A percentile compares a stretch with the other conserved stretches of the same genome.
These are phyloP conservation scores for Eidolon helvum DNA, from an alignment of 2,113 vertebrate species.

Conservation along the genomic window DNA sequence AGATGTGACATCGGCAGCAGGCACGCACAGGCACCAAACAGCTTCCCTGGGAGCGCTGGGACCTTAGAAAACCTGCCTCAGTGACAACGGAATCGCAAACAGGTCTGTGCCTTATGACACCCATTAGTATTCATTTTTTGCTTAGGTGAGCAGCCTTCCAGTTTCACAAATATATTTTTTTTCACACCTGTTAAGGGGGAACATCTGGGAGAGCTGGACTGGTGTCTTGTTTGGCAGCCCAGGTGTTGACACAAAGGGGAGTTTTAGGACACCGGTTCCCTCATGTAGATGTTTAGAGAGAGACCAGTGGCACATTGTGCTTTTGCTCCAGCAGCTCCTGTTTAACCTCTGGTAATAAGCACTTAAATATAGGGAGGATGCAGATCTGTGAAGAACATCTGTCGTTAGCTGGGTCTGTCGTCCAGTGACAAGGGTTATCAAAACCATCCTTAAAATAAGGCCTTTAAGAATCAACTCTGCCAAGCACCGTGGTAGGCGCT, in stretches of 20 bases:
- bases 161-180: neutral
- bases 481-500: no score
- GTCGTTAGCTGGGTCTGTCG: neutral
- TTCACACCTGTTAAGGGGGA: neutral
- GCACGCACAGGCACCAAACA: neutral
- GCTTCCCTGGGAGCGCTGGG: neutral
- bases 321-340: accelerated
- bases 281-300: neutral
- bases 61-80: neutral
- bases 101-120: neutral
- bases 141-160: neutral
- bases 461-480: neutral
- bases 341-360: neutral
- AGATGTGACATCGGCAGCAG: neutral
- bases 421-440: neutral
- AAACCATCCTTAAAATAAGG: neutral
- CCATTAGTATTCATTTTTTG: neutral
- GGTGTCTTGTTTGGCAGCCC: neutral
- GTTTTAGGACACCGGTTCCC: neutral
- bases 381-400: neutral
- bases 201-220: neutral
- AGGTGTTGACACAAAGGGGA: neutral
- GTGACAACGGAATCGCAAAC: neutral
- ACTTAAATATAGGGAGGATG: neutral
- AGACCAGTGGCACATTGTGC: neutral